Base-by-base conservation (phyloP, 1,140 invertebrate genomes). In the Aphelinus atriplicis region DNA sequence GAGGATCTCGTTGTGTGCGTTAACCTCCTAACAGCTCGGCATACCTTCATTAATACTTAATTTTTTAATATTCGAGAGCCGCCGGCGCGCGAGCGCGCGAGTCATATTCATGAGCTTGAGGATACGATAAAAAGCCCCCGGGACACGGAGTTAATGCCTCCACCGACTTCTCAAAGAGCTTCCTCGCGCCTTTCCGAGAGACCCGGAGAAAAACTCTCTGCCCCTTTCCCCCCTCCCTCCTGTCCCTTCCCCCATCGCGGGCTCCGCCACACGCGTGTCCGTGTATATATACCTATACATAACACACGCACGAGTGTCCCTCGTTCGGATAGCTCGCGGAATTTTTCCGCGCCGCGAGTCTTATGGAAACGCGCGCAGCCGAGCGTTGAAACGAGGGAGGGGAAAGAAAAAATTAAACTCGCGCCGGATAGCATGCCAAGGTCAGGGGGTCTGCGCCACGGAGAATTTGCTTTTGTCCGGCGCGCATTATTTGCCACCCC, bases 141-240 rank as follows among this genome's bases (percentile, higher is more conserved):
- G 26, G 26, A 26, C 26, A 26, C 26, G 26, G 26, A 26, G 26
- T 26, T 26, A 26, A 26, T 26, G 26, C 26, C 9, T 60, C 60
- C 61, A 62, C 50, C 9, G 50, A 62, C 50, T 71, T 63, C 47
- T 71, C 63, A 71, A 71, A 63, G 10, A 71, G 65, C 9, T 26
- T 26, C 26, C 26, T 26, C 53, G 43, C 53, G 1, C 65, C 65
- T 67, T 67, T 67, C 43, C 65, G 7, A 65, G 63, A 53, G 53
- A 46, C 7, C 51, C 26, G 51, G 4, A 46, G 57, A 56, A 67
- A 67, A 57, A 5, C n/a, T 5, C 43, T 2, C 3, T 56, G 64
- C 64, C 53, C 26, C 51, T 66, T 66, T 66, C 7, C 6, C 50
- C 7, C 1, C 5, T 6, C 7, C 60, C 43, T 46, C 46, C 47